These are phyloP conservation scores for Rana temporaria DNA, from an alignment of 2,113 vertebrate genomes.

Conservation along the genomic window DNA sequence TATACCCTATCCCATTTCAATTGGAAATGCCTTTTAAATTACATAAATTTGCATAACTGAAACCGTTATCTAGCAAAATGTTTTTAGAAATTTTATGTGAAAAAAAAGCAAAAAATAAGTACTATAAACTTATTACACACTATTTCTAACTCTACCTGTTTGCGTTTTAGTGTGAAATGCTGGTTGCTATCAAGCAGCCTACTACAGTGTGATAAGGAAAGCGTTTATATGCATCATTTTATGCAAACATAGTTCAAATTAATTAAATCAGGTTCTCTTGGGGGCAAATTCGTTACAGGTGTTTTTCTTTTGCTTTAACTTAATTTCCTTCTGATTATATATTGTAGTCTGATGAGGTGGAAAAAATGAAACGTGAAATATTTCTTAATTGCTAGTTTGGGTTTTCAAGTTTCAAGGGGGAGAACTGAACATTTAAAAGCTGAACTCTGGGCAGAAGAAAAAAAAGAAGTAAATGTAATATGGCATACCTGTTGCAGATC, in stretches of 20 bases:
- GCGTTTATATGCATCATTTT: constrained; percentile 19
- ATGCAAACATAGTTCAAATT: constrained; percentile 40
- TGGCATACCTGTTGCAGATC: too few species aligned
- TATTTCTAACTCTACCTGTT: background rate
- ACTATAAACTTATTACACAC: too few species aligned
- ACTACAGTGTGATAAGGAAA: background rate
- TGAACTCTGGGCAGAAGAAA: too few species aligned
- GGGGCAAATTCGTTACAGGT: constrained; percentile 45
- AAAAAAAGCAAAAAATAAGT: too few species aligned
- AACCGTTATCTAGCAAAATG: too few species aligned
- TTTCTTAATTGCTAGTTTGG: constrained; percentile 3
- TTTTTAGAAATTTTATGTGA: too few species aligned
- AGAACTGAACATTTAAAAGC: background rate
- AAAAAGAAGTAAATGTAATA: too few species aligned
- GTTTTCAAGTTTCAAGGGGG: background rate
- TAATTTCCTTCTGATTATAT: constrained; percentile 41
- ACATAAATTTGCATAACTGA: too few species aligned
- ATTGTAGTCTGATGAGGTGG: background rate
- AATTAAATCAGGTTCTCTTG: constrained; percentile 45
- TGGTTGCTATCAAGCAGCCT: background rate
- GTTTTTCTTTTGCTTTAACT: constrained; percentile 35
- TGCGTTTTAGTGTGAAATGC: background rate
- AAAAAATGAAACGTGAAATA: constrained; percentile 23
- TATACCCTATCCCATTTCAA: too few species aligned
- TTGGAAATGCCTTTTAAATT: too few species aligned